These are phyloP conservation scores for Hestina assimilis DNA, from an alignment of 1,140 invertebrate species.

Conservation along the genomic window DNA sequence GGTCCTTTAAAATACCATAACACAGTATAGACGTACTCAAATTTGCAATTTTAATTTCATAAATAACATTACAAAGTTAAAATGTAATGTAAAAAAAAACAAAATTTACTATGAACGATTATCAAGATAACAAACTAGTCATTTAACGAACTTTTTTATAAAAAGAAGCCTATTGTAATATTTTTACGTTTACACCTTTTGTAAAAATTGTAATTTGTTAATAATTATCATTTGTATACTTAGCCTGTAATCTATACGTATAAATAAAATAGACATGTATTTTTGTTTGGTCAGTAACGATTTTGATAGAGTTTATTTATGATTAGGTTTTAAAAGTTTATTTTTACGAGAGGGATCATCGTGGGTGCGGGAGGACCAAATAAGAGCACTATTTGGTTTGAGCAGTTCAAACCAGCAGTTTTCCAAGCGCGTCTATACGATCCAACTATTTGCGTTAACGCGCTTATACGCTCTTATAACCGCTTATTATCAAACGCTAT, in stretches of 20 bases:
- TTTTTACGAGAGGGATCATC: too few relatives aligned
- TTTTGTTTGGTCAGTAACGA: not conserved
- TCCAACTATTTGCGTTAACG: too few relatives aligned
- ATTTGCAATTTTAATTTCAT: not conserved
- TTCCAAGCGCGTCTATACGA: too few relatives aligned
- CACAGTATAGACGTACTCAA: not conserved
- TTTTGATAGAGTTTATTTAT: too few relatives aligned
- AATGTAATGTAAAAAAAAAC: not conserved
- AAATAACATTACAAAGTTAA: not conserved
- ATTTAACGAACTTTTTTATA: constrained; percentile 2
- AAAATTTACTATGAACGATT: not conserved
- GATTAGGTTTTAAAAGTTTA: too few relatives aligned
- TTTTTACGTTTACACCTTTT: constrained; percentile 14
- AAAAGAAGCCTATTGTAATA: constrained; percentile 10
- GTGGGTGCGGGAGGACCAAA: too few relatives aligned
- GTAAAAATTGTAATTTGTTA: not conserved
- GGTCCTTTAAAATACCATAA: not conserved
- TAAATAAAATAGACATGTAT: not conserved
- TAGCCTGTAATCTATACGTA: not conserved
- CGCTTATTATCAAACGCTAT: too few relatives aligned
- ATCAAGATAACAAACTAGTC: not conserved
- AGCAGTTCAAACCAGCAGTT: too few relatives aligned
- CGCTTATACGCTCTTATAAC: too few relatives aligned
- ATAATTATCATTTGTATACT: not conserved
- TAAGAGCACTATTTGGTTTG: too few relatives aligned